Base-by-base conservation (phyloP, 2,888 invertebrate species). In the Sisyra terminalis region DNA sequence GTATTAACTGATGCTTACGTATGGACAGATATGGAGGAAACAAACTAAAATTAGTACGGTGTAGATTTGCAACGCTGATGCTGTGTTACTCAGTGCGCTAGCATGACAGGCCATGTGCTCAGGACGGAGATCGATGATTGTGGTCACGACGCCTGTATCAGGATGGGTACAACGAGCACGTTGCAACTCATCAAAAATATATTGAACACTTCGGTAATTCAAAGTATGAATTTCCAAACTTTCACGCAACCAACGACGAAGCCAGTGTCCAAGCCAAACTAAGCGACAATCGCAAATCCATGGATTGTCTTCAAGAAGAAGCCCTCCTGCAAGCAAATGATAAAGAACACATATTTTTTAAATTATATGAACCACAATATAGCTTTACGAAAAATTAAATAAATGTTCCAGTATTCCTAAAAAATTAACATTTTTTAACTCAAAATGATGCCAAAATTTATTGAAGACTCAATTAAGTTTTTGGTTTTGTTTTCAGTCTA, bases 241-340 rank as follows among this genome's bases (percentile, higher is more conserved):
- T 58, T 92, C 90, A 32, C 89, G 70, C 43, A 87, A 70, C 89
- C 90, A 90, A 39, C 89, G 71, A 15, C 89, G 69, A 50, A 90
- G 64, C 90, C 90, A 92, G 47, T 85, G 78, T 2, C 89, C 88
- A 45, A 89, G 70, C 89, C 89, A 90, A 14, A 88, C 83, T 48
- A 89, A 67, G 48, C 86, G 84, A 56, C 90, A 92, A 53, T 88
- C 87, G 55, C 90, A 90, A 39, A 78, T 75, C 57, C 88, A 70
- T 1, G 87, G 87, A 61, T 92, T 90, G 42, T 83, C 82, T 15
- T 83, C 76, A 50, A 89, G 71, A 49, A 82, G 76, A 46, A 90
- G 65, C 13, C 89, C 89, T 50, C 89, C 90, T 82, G 69, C 51
- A 56, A 56, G 43, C 14, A 38, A 37, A 16, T 8, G n/a, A 31